Evolutionary conservation across 2,888 invertebrate genomes (phyloP), one percentile per base, ranked within the genome.

Genomic region (Troglohyphantes excavatus): DNA sequence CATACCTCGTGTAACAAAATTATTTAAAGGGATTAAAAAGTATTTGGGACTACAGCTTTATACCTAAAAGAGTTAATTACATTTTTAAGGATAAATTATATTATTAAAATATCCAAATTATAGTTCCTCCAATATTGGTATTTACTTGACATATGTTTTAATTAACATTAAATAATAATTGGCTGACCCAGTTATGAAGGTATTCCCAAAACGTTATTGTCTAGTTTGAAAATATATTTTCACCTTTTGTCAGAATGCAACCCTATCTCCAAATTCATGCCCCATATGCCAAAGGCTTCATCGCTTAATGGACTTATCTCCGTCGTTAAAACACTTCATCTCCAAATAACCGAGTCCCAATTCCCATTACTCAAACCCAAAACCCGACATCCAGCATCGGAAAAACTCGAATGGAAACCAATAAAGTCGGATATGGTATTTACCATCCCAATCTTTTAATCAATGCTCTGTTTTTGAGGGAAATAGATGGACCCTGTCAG

Each of bases 401-500:
- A 53, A 53, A 53, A 53, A 53, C 53, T 13, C 13, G 53, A 53
- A 53, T 13, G 53, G 17, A 53, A 53, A 13, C 53, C 53, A 53
- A 53, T 53, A 53, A 53, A 53, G 53, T 13, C 53, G 53, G 53
- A 13, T 53, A 53, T 5, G 53, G n/a, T 53, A 53, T 53, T 53
- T 53, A 53, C 53, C 53, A 13, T 53, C 53, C 39, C 53, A 43
- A 72, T 6, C 26, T 43, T 26, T 72, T n/a, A 43, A 72, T 72
- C 72, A 43, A 72, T 72, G 43, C 26, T 26, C 46, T 13, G 72
- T 72, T 72, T 72, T 21, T 68, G 68, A 68, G 43, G 23, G 11
- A 43, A 72, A 43, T 72, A 21, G 43, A 72, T 75, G 53, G 26
- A 23, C 11, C 11, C 29, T n/a, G 46, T 17, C 29, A n/a, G 76